These are phyloP conservation scores for Falco rusticolus DNA, from an alignment of 2,797 vertebrate genomes.

Conservation along the genomic window DNA sequence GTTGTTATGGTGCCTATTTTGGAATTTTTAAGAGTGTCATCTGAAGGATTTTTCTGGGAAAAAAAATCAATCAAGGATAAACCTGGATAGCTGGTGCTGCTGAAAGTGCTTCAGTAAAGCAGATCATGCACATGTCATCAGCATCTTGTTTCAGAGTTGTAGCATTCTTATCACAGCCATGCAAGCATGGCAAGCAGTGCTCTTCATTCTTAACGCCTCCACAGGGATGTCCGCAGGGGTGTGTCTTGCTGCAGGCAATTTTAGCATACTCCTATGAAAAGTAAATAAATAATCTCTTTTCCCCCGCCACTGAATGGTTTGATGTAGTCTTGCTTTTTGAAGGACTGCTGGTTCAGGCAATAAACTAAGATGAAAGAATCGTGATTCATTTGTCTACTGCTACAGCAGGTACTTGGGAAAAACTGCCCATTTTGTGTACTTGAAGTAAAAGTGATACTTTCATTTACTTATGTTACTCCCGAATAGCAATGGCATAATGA, in stretches of 20 bases:
- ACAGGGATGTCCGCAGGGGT: conserved; percentile 94
- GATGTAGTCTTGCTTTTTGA: background rate
- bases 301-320: background rate
- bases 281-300: background rate
- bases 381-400: background rate
- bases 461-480: background rate
- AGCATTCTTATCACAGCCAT: conserved; percentile 93
- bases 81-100: conserved; percentile 98
- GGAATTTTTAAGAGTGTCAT: background rate
- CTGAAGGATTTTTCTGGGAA: background rate
- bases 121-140: conserved; percentile 99
- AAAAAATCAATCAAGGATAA: background rate
- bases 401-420: background rate
- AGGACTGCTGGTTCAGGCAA: background rate
- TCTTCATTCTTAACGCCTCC: conserved; percentile 97
- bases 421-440: background rate
- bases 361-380: background rate
- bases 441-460: background rate
- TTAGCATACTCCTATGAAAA: conserved; percentile 92
- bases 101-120: conserved; percentile 98
- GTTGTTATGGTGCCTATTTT: background rate
- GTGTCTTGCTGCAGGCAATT: conserved; percentile 95
- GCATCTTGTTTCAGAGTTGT: conserved; percentile 94
- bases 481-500: background rate
- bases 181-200: conserved; percentile 92